A percentile compares a stretch with the other conserved stretches of the same genome.
Evolutionary conservation across 2,113 vertebrate genomes (phyloP).

Genomic region (Phoxinus phoxinus): DNA sequence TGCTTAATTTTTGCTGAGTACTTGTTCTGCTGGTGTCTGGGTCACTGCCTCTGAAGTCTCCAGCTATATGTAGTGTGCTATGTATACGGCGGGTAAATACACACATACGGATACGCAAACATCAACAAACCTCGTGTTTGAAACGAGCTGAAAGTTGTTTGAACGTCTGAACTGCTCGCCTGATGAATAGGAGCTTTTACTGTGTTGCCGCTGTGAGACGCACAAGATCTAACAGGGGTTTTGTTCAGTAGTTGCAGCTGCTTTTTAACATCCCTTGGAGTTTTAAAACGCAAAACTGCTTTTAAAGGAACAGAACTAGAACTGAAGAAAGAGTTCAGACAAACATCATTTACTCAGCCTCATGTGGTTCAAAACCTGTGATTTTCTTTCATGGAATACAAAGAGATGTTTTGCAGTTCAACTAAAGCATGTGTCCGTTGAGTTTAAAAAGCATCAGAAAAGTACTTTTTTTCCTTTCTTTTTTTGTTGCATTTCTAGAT

Average conservation of each 20-base stretch:
- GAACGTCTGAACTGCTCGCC: not conserved
- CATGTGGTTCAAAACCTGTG: not conserved
- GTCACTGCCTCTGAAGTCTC: not conserved
- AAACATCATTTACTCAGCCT: not conserved
- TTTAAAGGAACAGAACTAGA: not conserved
- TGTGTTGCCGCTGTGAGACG: not conserved
- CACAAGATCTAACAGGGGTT: conserved; percentile 12
- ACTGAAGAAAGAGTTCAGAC: not conserved
- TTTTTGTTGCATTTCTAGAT: not conserved
- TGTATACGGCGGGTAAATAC: not conserved
- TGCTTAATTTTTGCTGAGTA: not conserved
- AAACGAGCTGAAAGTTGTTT: not conserved
- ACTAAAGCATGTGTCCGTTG: not conserved
- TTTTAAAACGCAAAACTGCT: not conserved
- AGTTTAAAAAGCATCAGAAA: not conserved
- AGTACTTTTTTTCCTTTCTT: too few species aligned
- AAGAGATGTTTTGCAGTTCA: not conserved
- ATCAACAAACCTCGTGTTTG: not conserved
- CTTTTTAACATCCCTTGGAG: not conserved
- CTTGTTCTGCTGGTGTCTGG: not conserved
- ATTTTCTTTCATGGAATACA: not conserved
- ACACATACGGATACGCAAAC: not conserved
- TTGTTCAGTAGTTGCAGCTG: not conserved
- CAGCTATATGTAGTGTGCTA: not conserved
- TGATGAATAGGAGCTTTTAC: conserved; percentile 3